These are phyloP conservation scores for Enteromius fasciolatus DNA, from an alignment of 2,797 vertebrate genomes.

Conservation along the genomic window DNA sequence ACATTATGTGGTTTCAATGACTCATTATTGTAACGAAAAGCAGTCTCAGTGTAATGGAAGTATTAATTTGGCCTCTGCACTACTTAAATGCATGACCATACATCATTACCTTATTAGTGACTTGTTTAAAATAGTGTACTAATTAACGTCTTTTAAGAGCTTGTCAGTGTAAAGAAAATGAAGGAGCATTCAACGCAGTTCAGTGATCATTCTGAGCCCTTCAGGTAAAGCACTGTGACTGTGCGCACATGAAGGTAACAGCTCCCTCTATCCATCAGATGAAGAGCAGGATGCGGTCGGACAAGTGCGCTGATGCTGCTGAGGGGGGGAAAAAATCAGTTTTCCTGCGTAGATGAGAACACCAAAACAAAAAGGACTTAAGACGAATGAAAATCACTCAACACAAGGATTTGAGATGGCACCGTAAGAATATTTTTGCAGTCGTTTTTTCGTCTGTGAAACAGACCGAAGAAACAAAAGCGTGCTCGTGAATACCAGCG, in stretches of 20 bases:
- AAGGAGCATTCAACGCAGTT: background rate
- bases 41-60: background rate
- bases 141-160: background rate
- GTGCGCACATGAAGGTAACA: constrained; percentile 11
- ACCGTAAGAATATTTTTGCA: constrained; percentile 4
- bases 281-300: constrained; percentile 4
- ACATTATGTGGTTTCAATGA: background rate
- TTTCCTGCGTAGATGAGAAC: constrained; percentile 17
- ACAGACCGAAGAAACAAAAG: constrained; percentile 28
- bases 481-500: constrained; percentile 13
- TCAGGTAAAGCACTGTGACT: background rate
- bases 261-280: constrained; percentile 35
- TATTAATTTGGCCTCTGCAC: background rate
- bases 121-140: background rate
- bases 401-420: background rate
- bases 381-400: background rate
- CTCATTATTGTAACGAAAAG: background rate
- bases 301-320: constrained; percentile 27
- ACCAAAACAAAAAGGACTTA: background rate
- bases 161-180: background rate
- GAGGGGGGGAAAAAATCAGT: background rate
- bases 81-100: background rate
- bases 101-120: background rate
- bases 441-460: background rate
- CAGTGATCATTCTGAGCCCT: background rate